Conservation (phyloP, 2,113 vertebrate species). For the Macroglossus sobrinus region DNA sequence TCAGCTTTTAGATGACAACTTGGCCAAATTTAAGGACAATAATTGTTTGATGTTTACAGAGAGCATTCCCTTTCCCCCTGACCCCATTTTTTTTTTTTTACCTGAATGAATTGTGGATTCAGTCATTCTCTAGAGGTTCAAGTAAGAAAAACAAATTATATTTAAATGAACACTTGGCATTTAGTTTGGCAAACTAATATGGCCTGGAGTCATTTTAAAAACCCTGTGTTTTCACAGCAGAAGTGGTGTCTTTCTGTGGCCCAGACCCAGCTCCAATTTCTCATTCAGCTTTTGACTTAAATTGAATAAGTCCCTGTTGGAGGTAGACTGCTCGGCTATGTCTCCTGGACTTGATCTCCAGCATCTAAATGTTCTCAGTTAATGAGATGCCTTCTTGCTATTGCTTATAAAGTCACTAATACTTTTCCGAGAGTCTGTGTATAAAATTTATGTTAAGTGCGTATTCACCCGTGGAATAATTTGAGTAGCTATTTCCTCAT, state of each 20-base stretch:
- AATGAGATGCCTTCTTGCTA: constrained; percentile 24
- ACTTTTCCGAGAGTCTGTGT: neutral
- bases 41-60: neutral
- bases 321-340: neutral
- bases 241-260: neutral
- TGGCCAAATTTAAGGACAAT: neutral
- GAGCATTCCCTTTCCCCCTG: neutral
- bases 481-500: constrained; percentile 33
- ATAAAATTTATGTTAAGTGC: constrained; percentile 21
- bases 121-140: neutral
- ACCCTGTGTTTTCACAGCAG: neutral
- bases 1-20: neutral
- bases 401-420: constrained; percentile 25
- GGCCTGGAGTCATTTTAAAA: constrained; percentile 7
- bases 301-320: constrained; percentile 7
- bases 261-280: neutral
- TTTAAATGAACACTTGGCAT: constrained; percentile 34
- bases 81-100: neutral
- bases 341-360: neutral
- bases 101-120: constrained; percentile 19
- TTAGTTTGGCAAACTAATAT: constrained; percentile 22
- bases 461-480: neutral
- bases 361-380: neutral
- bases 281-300: constrained; percentile 22
- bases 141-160: constrained; percentile 39